Conservation (phyloP, 2,888 invertebrate genomes). For the Eilema caniola region DNA sequence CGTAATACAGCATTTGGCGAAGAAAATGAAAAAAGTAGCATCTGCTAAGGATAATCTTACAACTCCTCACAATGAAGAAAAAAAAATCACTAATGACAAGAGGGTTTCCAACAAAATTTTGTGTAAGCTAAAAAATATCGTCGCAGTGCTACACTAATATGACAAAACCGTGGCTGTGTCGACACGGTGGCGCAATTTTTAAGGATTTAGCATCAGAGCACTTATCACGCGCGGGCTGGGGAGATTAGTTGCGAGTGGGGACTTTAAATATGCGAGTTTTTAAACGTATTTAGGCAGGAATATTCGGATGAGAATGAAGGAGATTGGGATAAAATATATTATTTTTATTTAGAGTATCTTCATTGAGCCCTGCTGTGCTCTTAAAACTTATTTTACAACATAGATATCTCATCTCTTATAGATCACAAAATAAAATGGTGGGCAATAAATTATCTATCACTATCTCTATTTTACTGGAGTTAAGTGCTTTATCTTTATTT, state of each 20-base stretch:
- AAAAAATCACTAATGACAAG: slow-evolving; percentile 44
- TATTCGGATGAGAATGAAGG: slow-evolving; percentile 6
- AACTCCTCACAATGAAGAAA: slow-evolving; percentile 26
- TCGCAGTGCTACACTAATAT: slow-evolving; percentile 53
- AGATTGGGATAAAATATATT: background rate
- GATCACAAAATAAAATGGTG: too few species aligned
- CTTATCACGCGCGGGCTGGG: slow-evolving; percentile 63
- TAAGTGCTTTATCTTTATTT: too few species aligned
- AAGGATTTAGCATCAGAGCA: slow-evolving; percentile 69
- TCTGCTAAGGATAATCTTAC: slow-evolving; percentile 12
- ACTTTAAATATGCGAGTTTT: slow-evolving; percentile 41
- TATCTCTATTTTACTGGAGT: too few species aligned
- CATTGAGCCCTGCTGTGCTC: too few species aligned
- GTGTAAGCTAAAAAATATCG: slow-evolving; percentile 47
- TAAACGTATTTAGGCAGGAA: slow-evolving; percentile 21
- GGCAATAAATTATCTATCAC: too few species aligned
- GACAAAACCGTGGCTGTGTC: slow-evolving; percentile 62
- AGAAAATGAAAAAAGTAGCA: slow-evolving; percentile 16
- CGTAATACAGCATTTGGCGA: background rate
- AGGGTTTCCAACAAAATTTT: slow-evolving; percentile 43
- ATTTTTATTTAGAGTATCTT: too few species aligned
- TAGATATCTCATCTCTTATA: too few species aligned
- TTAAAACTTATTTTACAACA: too few species aligned
- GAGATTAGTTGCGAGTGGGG: slow-evolving; percentile 46
- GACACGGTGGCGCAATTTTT: slow-evolving; percentile 73